Base-by-base conservation (phyloP, 1,140 invertebrate genomes). In the Drosophila lowei region DNA sequence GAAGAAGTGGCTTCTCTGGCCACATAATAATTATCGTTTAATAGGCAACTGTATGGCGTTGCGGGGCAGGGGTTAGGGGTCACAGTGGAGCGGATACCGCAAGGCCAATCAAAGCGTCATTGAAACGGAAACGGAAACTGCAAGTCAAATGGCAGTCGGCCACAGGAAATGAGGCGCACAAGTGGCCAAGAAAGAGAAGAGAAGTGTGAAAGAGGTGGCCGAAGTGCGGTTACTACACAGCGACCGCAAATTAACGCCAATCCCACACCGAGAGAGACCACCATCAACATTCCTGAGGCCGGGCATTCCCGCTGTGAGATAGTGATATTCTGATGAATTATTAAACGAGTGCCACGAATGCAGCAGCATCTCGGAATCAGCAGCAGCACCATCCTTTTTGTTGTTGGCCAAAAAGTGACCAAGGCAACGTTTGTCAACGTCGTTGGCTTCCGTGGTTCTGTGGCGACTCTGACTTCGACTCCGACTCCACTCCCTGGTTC, bases 41-140 rank as follows among this genome's bases (percentile, higher is more conserved):
- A 72, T 64, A 67, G 49, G 15, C 83, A 68, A 60, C 64, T 46
- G 47, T 58, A 54, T 66, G 23, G 16, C 23, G 23, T 13, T 18
- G 3, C 34, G 0, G 34, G 11, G 34, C 34, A 13, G 15, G 25
- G 57, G 57, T 42, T 48, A 47, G 41, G 30, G 46, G 23, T 38
- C 34, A 38, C 34, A 38, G 16, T 42, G 21, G 58, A 63, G 48
- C 57, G 56, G 63, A 83, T 75, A 88, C 81, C 81, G 65, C 83
- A 88, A 85, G 83, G 77, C 83, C 83, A 86, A 85, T 85, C 83
- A 85, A 78, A 85, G 81, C 83, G 65, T 88, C 81, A 85, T 85
- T 85, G 81, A 88, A 85, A 88, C 81, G 81, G 81, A 85, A 85
- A 85, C 83, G 81, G 83, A 86, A 85, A 80, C 81, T 77, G 83